A percentile compares a stretch with the other conserved stretches of the same genome.
Evolutionary conservation across 2,113 vertebrate species (phyloP).

Genomic region (Clupea harengus): DNA sequence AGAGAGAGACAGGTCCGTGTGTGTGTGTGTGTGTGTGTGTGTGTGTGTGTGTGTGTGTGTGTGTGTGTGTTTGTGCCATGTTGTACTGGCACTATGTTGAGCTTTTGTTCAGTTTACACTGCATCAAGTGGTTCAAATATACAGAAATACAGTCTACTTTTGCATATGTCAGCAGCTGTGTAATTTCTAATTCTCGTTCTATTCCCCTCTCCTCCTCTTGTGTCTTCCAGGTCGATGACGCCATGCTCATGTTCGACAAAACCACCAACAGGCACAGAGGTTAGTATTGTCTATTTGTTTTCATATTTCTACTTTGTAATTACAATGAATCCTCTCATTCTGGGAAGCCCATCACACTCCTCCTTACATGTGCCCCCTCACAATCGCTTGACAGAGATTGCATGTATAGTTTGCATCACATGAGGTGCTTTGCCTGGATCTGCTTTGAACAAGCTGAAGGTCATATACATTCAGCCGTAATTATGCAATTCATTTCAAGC

Average conservation of each 20-base stretch:
- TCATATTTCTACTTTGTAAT: background rate
- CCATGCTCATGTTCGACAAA: conserved; percentile 99
- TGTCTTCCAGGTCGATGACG: conserved; percentile 91
- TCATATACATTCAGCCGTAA: background rate
- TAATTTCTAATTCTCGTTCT: conserved; percentile 51
- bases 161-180: background rate
- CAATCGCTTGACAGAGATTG: background rate
- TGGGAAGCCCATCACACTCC: background rate
- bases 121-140: too few species aligned
- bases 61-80: conserved; percentile 21
- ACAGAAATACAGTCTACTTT: too few species aligned
- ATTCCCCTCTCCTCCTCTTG: background rate
- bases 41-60: too few species aligned
- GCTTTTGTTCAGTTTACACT: too few species aligned
- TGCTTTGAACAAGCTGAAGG: background rate
- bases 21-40: too few species aligned
- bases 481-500: background rate
- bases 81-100: too few species aligned
- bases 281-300: conserved; percentile 59
- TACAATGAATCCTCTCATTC: background rate
- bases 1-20: too few species aligned
- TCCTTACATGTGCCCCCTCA: background rate
- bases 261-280: conserved; percentile 98
- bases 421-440: background rate
- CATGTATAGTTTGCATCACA: background rate